Base-by-base conservation (phyloP, 1,140 invertebrate genomes). In the Ceratina australensis region DNA sequence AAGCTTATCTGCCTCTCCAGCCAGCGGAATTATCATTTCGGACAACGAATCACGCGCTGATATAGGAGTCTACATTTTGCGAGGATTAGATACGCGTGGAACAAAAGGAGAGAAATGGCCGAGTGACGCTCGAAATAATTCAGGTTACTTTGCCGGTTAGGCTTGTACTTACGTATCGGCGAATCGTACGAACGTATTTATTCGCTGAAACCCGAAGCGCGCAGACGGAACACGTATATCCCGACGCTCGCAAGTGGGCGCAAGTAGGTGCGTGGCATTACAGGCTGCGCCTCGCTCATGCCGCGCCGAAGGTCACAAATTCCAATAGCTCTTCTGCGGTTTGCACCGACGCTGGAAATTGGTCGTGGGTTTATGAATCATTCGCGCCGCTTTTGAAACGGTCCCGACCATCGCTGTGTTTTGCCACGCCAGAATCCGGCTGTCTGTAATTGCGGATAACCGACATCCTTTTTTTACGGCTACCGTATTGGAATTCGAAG, bases 221-320 rank as follows among this genome's bases (percentile, higher is more conserved):
- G 59, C 52, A 42, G 33, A 42, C 79, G 54, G 61, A 78, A 56
- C 65, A 73, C 79, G 69, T 64, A 79, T 64, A 80, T 54, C 57
- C 66, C 57, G 60, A 75, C 82, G 78, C 81, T 78, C 77, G 83
- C 78, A 57, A 82, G 72, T 80, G 81, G 54, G 28, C 63, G 79
- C 72, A 50, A 80, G 72, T 75, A 67, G 71, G 77, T 60, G 65
- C 77, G 77, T 60, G 65, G 81, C 82, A 71, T 83, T 80, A 80
- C 81, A 59, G 69, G 64, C 81, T 84, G 77, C 81, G 66, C 67
- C 81, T 83, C 69, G 80, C 75, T 74, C 64, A 18, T 67, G 81
- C 72, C 82, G 13, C 72, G 81, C 72, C 82, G 81, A 83, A 76
- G 81, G 82, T 84, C 78, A 72, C 81, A 75, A 84, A 84, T 84